Evolutionary conservation across 2,113 vertebrate species (phyloP).

Genomic region (Microtus ochrogaster): DNA sequence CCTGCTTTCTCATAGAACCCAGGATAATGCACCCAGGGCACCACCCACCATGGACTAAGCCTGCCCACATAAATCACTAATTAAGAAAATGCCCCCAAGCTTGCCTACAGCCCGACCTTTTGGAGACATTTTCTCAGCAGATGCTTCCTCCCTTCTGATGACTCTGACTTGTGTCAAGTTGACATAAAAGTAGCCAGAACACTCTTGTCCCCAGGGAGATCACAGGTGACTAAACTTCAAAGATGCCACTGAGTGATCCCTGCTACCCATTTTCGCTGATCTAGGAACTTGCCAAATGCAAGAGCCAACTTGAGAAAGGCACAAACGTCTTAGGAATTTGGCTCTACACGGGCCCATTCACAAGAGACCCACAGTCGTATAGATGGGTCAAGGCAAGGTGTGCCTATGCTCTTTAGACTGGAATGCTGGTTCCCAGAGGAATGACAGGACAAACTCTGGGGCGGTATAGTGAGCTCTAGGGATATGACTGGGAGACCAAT

Average conservation of each 20-base stretch:
- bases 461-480: not conserved
- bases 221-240: not conserved
- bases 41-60: not conserved
- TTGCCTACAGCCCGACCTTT: not conserved
- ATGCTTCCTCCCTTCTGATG: not conserved
- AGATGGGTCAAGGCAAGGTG: not conserved
- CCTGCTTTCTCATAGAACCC: not conserved
- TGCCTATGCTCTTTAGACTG: not conserved
- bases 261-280: not conserved
- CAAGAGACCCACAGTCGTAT: not conserved
- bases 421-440: not conserved
- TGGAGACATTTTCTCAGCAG: not conserved
- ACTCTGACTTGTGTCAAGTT: not conserved
- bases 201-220: not conserved
- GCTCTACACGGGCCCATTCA: not conserved
- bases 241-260: not conserved
- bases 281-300: not conserved
- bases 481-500: fast-evolving
- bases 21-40: not conserved
- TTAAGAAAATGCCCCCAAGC: not conserved
- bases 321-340: not conserved
- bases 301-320: not conserved
- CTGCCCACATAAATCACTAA: not conserved
- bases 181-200: not conserved
- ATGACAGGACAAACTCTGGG: not conserved